Evolutionary conservation across 2,797 vertebrate genomes (phyloP).

Genomic region (Gymnothorax javanicus): DNA sequence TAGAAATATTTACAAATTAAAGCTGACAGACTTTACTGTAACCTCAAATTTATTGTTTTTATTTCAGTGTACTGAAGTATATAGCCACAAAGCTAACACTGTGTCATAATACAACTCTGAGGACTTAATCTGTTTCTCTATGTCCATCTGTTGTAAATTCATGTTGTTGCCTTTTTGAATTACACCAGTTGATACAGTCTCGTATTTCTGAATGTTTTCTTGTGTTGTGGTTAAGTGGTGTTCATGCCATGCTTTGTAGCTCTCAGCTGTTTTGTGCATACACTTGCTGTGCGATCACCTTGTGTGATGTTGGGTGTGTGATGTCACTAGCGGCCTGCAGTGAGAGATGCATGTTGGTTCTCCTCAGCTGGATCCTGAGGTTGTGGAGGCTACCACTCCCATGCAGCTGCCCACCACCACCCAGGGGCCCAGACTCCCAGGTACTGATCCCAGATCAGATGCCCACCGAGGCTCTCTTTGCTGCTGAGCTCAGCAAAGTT

Average conservation of each 20-base stretch:
- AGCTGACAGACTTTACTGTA: too few relatives aligned
- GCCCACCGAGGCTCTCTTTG: neutral
- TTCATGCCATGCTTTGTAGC: neutral
- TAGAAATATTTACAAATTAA: too few relatives aligned
- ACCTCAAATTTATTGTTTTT: too few relatives aligned
- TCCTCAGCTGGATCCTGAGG: slow-evolving; percentile 55
- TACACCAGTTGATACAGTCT: neutral
- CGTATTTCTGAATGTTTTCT: neutral
- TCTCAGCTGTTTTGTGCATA: neutral
- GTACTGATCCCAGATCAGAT: slow-evolving; percentile 47
- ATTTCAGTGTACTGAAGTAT: too few relatives aligned
- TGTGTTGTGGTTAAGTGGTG: neutral
- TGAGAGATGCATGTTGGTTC: slow-evolving; percentile 20
- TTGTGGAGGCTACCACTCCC: slow-evolving; percentile 57
- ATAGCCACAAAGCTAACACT: too few relatives aligned
- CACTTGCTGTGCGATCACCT: neutral
- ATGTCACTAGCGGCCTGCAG: neutral
- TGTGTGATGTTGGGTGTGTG: slow-evolving; percentile 4
- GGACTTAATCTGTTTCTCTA: neutral
- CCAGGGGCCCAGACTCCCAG: slow-evolving; percentile 62
- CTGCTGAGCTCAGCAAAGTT: slow-evolving; percentile 43
- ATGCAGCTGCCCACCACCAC: slow-evolving; percentile 60
- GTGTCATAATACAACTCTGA: too few relatives aligned
- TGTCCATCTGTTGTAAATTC: neutral
- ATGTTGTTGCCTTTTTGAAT: neutral